phyloP scores from a whole-genome alignment of 2,797 vertebrate species.

The Bothrops alternatus region DNA sequence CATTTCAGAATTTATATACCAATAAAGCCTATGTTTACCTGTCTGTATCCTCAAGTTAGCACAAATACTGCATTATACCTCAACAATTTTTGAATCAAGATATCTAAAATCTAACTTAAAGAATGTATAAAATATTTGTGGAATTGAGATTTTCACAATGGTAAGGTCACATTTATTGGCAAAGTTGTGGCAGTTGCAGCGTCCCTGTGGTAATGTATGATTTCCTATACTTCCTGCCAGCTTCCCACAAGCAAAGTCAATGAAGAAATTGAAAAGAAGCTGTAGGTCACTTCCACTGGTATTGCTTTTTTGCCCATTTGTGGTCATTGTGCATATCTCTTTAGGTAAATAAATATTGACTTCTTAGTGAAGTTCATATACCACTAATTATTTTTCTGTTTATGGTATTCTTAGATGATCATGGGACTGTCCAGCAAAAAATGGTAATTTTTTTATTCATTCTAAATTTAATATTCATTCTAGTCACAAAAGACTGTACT shows the following conservation, averaged over 20 bases:
- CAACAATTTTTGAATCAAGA: background rate
- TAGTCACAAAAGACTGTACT: background rate
- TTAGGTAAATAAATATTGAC: background rate
- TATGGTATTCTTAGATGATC: background rate
- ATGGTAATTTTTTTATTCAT: background rate
- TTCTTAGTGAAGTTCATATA: background rate
- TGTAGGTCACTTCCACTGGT: background rate
- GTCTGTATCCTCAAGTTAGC: background rate
- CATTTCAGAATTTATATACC: background rate
- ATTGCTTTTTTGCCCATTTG: background rate
- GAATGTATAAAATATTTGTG: background rate
- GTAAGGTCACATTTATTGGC: background rate
- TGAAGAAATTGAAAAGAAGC: background rate
- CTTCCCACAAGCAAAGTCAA: background rate
- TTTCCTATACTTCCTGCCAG: background rate
- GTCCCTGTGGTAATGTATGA: background rate
- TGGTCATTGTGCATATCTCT: background rate
- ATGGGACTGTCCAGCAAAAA: background rate
- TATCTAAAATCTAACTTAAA: background rate
- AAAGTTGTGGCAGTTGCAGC: background rate
- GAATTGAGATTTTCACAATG: background rate
- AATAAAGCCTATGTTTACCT: background rate
- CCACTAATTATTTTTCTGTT: background rate
- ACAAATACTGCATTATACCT: background rate
- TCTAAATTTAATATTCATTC: background rate